Conservation (phyloP, 2,113 vertebrate species). For the Trematomus loennbergii region DNA sequence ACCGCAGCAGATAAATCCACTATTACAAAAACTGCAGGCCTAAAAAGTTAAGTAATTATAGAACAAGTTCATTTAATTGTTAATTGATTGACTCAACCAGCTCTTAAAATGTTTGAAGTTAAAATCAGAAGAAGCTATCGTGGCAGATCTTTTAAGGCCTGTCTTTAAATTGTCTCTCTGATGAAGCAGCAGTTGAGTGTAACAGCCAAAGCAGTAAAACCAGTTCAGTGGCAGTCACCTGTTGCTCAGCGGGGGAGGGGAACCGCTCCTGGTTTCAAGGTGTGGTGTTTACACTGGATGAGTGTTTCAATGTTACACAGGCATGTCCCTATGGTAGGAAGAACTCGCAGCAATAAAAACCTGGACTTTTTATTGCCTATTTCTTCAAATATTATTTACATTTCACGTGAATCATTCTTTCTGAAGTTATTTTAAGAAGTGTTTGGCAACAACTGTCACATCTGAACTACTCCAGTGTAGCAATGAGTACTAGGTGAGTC, state of each 20-base stretch:
- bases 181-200: not conserved
- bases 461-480: not conserved
- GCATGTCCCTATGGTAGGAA: not conserved
- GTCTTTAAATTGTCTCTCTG: not conserved
- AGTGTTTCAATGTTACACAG: constrained; percentile 40
- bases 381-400: not conserved
- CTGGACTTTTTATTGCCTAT: not conserved
- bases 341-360: not conserved
- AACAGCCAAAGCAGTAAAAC: constrained; percentile 27
- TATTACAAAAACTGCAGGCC: too few relatives aligned
- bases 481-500: constrained; percentile 23
- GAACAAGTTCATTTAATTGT: too few relatives aligned
- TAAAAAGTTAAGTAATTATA: too few relatives aligned
- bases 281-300: constrained; percentile 50
- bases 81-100: too few relatives aligned
- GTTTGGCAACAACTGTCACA: constrained; percentile 7
- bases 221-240: constrained; percentile 46
- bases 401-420: constrained; percentile 7
- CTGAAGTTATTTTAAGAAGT: constrained; percentile 3
- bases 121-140: too few relatives aligned
- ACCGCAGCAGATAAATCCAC: too few relatives aligned
- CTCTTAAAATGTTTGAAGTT: too few relatives aligned
- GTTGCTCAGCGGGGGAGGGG: constrained; percentile 52
- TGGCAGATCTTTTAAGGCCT: not conserved
- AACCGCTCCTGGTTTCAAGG: constrained; percentile 75